Percentiles rank a stretch among this genome's conserved stretches.
Conservation (phyloP, 2,113 vertebrate species). For the Seriola aureovittata region DNA sequence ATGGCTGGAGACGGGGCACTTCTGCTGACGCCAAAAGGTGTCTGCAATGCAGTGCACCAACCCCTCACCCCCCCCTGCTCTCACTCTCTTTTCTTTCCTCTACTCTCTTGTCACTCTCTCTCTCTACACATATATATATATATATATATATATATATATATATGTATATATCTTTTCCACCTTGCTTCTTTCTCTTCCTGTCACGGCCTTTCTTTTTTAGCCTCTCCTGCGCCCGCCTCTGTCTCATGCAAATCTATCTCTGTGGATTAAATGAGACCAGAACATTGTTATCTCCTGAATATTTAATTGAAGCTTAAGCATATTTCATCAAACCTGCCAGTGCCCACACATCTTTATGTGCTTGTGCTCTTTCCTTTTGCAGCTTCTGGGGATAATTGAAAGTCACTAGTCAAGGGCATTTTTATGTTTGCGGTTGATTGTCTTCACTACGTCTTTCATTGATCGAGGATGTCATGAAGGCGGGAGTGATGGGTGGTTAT, state of each 20-base stretch:
- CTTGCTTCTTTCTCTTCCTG: neutral
- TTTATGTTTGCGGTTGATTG: slow-evolving; percentile 3
- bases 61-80: slow-evolving; percentile 4
- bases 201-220: neutral
- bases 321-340: slow-evolving; percentile 1
- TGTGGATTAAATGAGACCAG: slow-evolving; percentile 39
- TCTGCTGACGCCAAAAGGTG: slow-evolving; percentile 69
- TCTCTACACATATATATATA: no score
- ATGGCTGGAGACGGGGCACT: slow-evolving; percentile 60
- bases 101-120: neutral
- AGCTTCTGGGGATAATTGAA: slow-evolving; percentile 20
- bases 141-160: neutral
- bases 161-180: neutral
- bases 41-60: slow-evolving; percentile 79
- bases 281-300: slow-evolving; percentile 31
- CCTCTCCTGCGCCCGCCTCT: neutral
- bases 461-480: neutral
- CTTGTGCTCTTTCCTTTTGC: neutral
- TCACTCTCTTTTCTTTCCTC: slow-evolving; percentile 6
- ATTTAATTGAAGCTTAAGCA: slow-evolving; percentile 39
- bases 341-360: neutral
- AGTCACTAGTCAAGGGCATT: slow-evolving; percentile 31
- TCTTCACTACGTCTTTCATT: neutral
- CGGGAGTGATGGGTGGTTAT: neutral
- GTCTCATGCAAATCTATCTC: slow-evolving; percentile 8